Base-by-base conservation (phyloP, 2,888 invertebrate species). In the Mechanitis messenoides region DNA sequence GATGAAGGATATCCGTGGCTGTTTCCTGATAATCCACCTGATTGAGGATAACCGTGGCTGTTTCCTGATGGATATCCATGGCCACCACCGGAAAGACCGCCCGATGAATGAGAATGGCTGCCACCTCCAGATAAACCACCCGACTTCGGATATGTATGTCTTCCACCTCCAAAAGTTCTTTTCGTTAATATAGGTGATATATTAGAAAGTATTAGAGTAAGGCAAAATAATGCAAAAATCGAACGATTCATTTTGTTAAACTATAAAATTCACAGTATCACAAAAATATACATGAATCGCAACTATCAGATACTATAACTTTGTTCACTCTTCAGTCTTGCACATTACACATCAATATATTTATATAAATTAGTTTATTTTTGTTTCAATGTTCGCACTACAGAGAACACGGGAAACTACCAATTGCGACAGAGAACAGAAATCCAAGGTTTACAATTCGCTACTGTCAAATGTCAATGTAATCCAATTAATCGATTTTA, bases 211-310 rank as follows among this genome's bases (percentile, higher is more conserved):
- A 83, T 71, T 66, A 81, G 62, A 63, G 81, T 63, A 58, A 78
- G 77, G 69, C 78, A 81, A 62, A 84, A 71, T 53, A 84, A 71
- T 68, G 73, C 74, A 71, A 75, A 78, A 55, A 68, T 59, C 60
- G 62, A 70, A 57, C 69, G 69, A 65, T 63, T 61, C 72, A 74
- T 74, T 46, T 65, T 68, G 60, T 53, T 56, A 50, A 63, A 59
- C n/a, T 56, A 62, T 50, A 7, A 31, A 50, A 50, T 50, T 50
- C 50, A 50, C 50, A 50, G 53, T 62, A 47, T 45, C 28, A 60
- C n/a, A 56, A 61, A 50, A 60, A 53, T 20, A 59, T 42, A 42
- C 42, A 9, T 5, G 7, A 9, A 42, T 42, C 42, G 9, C 42
- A 42, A 42, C 3, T 6, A 38, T 42, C 7, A 42, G 9, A 7